Conservation (phyloP, 2,113 vertebrate genomes). For the Podilymbus podiceps region DNA sequence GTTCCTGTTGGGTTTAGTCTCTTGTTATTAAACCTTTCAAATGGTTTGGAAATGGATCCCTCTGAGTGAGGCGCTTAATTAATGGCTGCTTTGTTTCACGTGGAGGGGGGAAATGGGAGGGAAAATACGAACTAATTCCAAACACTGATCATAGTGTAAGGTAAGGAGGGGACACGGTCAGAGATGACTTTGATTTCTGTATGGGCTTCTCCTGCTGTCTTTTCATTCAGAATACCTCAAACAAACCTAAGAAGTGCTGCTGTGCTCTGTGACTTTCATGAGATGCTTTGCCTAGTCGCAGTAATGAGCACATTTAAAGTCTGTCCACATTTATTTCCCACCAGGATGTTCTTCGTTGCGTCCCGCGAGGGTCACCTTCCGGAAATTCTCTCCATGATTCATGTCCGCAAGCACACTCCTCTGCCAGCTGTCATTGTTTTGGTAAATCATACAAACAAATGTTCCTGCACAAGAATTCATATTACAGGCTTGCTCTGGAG, state of each 20-base stretch:
- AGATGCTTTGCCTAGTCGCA: constrained; percentile 27
- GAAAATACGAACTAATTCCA: not conserved
- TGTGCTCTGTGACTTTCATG: constrained; percentile 34
- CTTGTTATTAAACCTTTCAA: not conserved
- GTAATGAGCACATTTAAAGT: constrained; percentile 61
- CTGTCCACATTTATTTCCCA: constrained; percentile 70
- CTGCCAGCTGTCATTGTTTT: constrained; percentile 91
- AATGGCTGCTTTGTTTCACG: not conserved
- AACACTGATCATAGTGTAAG: not conserved
- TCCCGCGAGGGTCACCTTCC: constrained; percentile 97
- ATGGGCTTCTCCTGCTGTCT: not conserved
- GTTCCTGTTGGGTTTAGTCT: not conserved
- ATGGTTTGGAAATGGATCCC: not conserved
- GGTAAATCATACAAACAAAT: constrained; percentile 82
- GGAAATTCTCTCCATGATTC: constrained; percentile 96
- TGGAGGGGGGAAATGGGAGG: not conserved
- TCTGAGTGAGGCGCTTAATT: not conserved
- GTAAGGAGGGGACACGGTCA: not conserved
- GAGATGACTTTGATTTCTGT: constrained; percentile 1
- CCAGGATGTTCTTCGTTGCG: constrained; percentile 93
- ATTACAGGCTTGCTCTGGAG: constrained; percentile 10
- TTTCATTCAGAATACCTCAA: not conserved
- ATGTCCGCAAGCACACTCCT: constrained; percentile 92
- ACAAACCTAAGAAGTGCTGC: not conserved
- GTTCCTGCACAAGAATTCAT: constrained; percentile 9